These are phyloP conservation scores for Palaemon carinicauda DNA, from an alignment of 1,140 invertebrate species.

Conservation along the genomic window DNA sequence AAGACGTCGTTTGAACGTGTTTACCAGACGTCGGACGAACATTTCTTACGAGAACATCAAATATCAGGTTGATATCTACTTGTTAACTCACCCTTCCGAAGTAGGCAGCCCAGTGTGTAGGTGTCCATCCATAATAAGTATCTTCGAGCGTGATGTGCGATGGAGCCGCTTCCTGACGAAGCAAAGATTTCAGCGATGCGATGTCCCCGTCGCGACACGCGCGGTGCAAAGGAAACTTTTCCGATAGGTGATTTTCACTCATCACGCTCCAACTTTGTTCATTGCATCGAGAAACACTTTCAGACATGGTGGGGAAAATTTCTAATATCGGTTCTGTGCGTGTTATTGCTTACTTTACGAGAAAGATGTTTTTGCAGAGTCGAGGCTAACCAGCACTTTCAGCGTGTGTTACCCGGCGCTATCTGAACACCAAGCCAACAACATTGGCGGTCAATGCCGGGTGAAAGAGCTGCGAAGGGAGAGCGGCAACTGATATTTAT, in stretches of 20 bases:
- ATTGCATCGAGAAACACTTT: neutral
- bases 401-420: too few relatives aligned
- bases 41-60: neutral
- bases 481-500: too few relatives aligned
- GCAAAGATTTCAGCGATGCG: neutral
- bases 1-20: neutral
- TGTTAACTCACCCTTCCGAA: constrained; percentile 30
- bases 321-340: too few relatives aligned
- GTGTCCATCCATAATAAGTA: constrained; percentile 50
- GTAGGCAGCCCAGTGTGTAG: constrained; percentile 40
- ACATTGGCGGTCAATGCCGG: too few relatives aligned
- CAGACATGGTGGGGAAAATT: too few relatives aligned
- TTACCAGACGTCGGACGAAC: neutral
- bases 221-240: constrained; percentile 35
- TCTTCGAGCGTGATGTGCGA: constrained; percentile 41
- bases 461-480: too few relatives aligned
- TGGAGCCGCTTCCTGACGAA: constrained; percentile 18
- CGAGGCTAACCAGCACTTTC: too few relatives aligned
- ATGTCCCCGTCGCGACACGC: constrained; percentile 44
- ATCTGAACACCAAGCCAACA: too few relatives aligned
- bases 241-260: constrained; percentile 29
- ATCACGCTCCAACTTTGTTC: constrained; percentile 30
- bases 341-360: too few relatives aligned
- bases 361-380: too few relatives aligned
- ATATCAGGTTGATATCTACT: neutral